phyloP scores from a whole-genome alignment of 2,113 vertebrate genomes.

The Pituophis catenifer region DNA sequence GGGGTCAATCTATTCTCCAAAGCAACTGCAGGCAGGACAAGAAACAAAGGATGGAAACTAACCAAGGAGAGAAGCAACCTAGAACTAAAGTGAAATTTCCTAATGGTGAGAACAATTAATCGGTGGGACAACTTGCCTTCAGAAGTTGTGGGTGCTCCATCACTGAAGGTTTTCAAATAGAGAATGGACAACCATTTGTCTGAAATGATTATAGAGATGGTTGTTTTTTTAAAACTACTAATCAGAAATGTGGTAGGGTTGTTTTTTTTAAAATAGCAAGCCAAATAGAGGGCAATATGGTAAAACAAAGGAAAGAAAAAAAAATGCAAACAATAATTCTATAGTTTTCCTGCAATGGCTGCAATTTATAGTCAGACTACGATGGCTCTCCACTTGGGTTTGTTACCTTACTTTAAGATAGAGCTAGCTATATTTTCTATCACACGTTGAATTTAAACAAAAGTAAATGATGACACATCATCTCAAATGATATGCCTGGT shows the following conservation, averaged over 20 bases:
- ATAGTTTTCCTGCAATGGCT: not conserved
- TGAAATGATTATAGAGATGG: slow-evolving; percentile 46
- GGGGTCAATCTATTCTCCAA: not conserved
- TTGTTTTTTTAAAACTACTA: not conserved
- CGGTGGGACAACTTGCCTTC: not conserved
- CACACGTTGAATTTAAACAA: not conserved
- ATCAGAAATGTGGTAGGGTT: slow-evolving; percentile 52
- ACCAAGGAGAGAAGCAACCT: not conserved
- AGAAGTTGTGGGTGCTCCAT: not conserved
- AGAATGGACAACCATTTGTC: not conserved
- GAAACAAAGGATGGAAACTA: not conserved
- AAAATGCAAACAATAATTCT: not conserved
- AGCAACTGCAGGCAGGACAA: not conserved
- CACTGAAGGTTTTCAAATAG: not conserved
- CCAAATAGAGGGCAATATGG: slow-evolving; percentile 75
- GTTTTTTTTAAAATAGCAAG: slow-evolving; percentile 77
- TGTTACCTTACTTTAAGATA: no score
- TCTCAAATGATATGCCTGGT: not conserved
- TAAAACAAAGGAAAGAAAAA: slow-evolving; percentile 69
- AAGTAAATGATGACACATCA: not conserved
- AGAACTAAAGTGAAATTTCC: not conserved
- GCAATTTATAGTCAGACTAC: not conserved
- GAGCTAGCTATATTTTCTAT: not conserved
- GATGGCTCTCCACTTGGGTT: not conserved
- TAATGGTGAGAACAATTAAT: not conserved